Evolutionary conservation across 2,888 invertebrate genomes (phyloP), one percentile per base, ranked within the genome.

Genomic region (Apoda limacodes): DNA sequence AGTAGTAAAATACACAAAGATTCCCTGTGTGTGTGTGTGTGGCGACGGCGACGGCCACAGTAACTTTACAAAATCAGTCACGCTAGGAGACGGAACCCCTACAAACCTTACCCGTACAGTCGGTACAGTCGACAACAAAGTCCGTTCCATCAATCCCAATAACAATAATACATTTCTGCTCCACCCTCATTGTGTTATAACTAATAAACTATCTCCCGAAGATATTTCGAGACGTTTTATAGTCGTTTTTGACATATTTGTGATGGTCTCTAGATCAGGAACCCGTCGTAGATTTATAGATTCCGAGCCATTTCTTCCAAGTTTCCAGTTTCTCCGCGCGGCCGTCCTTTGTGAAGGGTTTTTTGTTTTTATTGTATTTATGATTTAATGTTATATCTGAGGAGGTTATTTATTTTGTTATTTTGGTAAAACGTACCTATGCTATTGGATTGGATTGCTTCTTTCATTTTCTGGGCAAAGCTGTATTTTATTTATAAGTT

Each of bases 201-300:
- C 56, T 62, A 70, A 75, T 74, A 72, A 72, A 74, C 64, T 64
- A 72, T 70, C 66, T 60, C 52, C 46, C 42, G 55, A 58, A 54
- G 58, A 65, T 62, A 59, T 54, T 59, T 56, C 40, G 48, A 48
- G 66, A 65, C 65, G 53, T 62, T 70, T 64, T 72, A 72, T 69
- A 55, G 64, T 60, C 60, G 42, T 57, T 64, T 68, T 53, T 75
- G 78, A 78, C 78, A 76, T 75, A 74, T 76, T 76, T 76, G 76
- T 78, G 78, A 78, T 63, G 72, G 60, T 62, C 60, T 56, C 55
- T 54, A 65, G 66, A 62, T 55, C 60, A 59, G 54, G 49, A 42
- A 40, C 48, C 45, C 46, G 46, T 39, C 48, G 42, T 42, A 49
- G 65, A 69, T 68, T 69, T 70, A 70, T 69, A 60, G 64, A 68